Percentiles rank a stretch among this genome's conserved stretches.
phyloP scores from a whole-genome alignment of 2,797 vertebrate species.

The Microchirus variegatus region DNA sequence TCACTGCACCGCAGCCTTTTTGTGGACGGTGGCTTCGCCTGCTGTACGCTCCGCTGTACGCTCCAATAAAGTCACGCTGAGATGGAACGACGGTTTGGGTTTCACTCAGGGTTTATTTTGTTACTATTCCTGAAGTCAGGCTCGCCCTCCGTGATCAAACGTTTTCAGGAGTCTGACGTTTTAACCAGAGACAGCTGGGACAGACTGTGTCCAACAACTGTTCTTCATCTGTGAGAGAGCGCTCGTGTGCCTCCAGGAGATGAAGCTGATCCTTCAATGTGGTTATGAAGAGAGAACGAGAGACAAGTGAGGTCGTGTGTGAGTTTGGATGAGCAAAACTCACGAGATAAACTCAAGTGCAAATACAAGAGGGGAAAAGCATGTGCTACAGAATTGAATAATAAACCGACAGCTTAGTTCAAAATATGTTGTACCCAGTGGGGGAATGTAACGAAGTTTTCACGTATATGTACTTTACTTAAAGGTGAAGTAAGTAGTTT shows the following conservation, averaged over 20 bases:
- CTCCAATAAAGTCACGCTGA: conserved; percentile 54
- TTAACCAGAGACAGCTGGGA: conserved; percentile 62
- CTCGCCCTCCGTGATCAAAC: conserved; percentile 55
- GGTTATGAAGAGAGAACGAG: conserved; percentile 20
- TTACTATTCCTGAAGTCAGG: conserved; percentile 63
- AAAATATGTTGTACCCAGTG: no score
- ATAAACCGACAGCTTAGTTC: not conserved
- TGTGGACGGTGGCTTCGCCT: conserved; percentile 34
- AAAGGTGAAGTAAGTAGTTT: no score
- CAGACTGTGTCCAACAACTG: conserved; percentile 11
- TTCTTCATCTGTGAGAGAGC: conserved; percentile 9
- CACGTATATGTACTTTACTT: no score
- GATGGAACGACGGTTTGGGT: conserved; percentile 52
- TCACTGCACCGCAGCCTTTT: conserved; percentile 37
- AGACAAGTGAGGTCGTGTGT: conserved; percentile 27
- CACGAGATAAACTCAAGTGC: conserved; percentile 26
- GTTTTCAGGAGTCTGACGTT: conserved; percentile 52
- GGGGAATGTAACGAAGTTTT: no score
- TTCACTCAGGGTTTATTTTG: conserved; percentile 56
- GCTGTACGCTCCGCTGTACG: conserved; percentile 40
- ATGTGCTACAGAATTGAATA: no score
- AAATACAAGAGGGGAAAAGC: conserved; percentile 19
- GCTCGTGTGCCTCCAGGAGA: conserved; percentile 14
- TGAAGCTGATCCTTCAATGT: conserved; percentile 26
- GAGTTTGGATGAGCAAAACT: conserved; percentile 32